Percentiles rank a stretch among this genome's conserved stretches.
phyloP scores from a whole-genome alignment of 1,140 invertebrate species.

The Drosophila seguyi region DNA sequence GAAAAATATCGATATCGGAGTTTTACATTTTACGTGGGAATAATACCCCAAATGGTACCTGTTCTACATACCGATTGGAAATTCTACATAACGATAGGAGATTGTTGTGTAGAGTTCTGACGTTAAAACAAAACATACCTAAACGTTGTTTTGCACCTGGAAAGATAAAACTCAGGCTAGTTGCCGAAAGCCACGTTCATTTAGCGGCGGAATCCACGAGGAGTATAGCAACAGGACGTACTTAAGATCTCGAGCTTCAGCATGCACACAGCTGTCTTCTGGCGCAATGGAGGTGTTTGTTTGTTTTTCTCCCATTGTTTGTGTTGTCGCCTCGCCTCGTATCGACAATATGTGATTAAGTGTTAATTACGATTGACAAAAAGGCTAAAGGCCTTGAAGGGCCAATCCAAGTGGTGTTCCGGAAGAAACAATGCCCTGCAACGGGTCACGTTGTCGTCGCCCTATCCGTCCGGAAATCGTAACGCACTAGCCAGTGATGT shows the following conservation, averaged over 20 bases:
- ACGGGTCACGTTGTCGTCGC: conserved; percentile 17
- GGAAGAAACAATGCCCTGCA: neutral
- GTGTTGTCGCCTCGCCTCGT: conserved; percentile 15
- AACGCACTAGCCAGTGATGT: neutral
- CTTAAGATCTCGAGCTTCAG: conserved; percentile 38
- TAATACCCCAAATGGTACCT: no score
- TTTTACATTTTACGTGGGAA: no score
- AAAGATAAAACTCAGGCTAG: conserved; percentile 10
- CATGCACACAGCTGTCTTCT: conserved; percentile 84
- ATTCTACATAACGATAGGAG: no score
- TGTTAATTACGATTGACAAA: conserved; percentile 63
- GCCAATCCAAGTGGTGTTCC: conserved; percentile 14
- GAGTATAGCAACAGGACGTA: conserved; percentile 24
- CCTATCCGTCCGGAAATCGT: conserved; percentile 8
- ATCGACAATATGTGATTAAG: conserved; percentile 15
- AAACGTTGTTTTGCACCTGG: conserved; percentile 23
- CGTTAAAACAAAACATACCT: conserved; percentile 7
- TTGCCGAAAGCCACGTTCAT: conserved; percentile 14
- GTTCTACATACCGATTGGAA: no score
- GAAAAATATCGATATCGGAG: no score
- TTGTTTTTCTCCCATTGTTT: conserved; percentile 37
- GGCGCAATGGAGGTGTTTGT: conserved; percentile 82
- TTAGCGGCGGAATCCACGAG: conserved; percentile 3
- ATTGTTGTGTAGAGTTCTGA: no score
- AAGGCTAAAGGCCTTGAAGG: conserved; percentile 19